Evolutionary conservation across 2,797 vertebrate genomes (phyloP).

Genomic region (Sphaeramia orbicularis): DNA sequence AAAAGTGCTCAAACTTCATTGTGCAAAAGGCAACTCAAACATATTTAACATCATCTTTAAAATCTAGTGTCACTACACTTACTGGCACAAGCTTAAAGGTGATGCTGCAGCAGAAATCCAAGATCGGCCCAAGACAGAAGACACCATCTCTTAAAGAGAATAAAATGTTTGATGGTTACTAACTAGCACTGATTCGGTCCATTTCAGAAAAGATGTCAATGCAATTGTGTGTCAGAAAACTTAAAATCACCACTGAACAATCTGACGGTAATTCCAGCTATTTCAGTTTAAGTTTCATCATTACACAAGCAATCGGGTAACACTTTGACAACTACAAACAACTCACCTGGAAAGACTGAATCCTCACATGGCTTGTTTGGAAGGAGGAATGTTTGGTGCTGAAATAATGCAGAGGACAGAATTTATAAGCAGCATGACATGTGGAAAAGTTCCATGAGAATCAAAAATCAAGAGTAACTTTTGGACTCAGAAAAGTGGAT

Average conservation of each 20-base stretch:
- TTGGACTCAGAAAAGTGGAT: conserved; percentile 36
- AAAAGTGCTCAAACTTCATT: too few species aligned
- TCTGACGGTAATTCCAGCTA: conserved; percentile 91
- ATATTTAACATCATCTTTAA: too few species aligned
- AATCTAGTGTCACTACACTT: too few species aligned
- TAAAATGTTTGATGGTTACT: background rate
- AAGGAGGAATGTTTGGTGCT: accelerated
- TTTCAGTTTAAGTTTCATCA: conserved; percentile 90
- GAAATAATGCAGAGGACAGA: too few species aligned
- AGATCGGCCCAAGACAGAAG: too few species aligned
- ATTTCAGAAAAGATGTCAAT: accelerated
- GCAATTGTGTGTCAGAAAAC: conserved; percentile 66
- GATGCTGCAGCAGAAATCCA: too few species aligned
- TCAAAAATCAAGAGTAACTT: too few species aligned
- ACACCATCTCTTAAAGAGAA: background rate
- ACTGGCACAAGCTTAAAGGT: too few species aligned
- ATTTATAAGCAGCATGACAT: too few species aligned
- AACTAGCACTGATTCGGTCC: background rate
- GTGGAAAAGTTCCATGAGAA: too few species aligned
- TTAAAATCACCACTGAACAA: conserved; percentile 72
- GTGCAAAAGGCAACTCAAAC: too few species aligned
- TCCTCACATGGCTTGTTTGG: background rate
- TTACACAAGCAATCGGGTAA: conserved; percentile 16
- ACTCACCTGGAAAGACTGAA: background rate
- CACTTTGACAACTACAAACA: accelerated